Conservation (phyloP, 2,888 invertebrate genomes). For the Stomorhina lunata region DNA sequence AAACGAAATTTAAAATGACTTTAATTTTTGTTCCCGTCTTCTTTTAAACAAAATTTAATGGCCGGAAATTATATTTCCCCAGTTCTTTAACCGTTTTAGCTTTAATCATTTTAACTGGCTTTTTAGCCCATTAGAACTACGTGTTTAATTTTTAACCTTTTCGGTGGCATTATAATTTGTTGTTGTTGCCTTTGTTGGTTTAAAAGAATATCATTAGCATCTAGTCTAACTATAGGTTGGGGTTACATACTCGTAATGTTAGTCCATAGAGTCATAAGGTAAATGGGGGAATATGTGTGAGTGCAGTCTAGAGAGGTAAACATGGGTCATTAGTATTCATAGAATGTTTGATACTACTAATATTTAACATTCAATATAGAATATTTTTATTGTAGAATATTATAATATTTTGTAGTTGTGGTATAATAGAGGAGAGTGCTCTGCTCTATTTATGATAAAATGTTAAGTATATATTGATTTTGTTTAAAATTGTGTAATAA, state of each 20-base stretch:
- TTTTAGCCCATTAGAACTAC: background rate
- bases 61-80: conserved; percentile 47
- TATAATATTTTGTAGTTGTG: no score
- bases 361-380: background rate
- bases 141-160: conserved; percentile 5
- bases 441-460: no score
- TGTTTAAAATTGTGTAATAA: no score
- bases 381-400: background rate
- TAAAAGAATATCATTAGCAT: conserved; percentile 1
- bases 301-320: background rate
- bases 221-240: background rate
- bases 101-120: background rate
- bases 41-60: conserved; percentile 14
- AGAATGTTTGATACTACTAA: background rate
- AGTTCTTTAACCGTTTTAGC: background rate
- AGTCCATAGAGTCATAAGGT: background rate
- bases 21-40: background rate
- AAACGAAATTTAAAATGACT: background rate
- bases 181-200: background rate
- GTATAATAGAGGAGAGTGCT: no score
- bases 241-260: background rate
- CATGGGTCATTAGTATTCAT: background rate
- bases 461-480: no score
- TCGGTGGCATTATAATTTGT: background rate
- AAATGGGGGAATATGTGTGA: background rate